Conservation (phyloP, 2,113 vertebrate genomes). For the Syngnathus typhle region DNA sequence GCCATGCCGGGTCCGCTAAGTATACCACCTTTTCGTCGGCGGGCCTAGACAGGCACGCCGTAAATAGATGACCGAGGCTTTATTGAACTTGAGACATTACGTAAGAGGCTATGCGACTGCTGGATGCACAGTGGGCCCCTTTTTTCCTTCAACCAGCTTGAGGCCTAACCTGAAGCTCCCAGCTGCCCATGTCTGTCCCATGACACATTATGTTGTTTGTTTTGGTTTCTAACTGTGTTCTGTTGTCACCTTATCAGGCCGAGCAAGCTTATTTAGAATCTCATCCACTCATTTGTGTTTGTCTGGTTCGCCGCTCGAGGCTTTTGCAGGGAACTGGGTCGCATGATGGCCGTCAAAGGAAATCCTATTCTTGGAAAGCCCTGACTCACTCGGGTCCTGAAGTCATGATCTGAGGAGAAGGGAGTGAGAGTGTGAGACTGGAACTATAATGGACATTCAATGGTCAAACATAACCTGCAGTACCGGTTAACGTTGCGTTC, state of each 20-base stretch:
- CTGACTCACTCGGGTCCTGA: conserved; percentile 54
- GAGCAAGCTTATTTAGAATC: conserved; percentile 27
- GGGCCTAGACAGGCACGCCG: conserved; percentile 57
- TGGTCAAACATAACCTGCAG: neutral
- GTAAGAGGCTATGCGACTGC: conserved; percentile 69
- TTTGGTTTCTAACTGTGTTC: conserved; percentile 6
- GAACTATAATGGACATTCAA: neutral
- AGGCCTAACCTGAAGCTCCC: conserved; percentile 45
- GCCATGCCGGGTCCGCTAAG: conserved; percentile 63
- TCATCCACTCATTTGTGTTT: conserved; percentile 19
- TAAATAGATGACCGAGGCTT: conserved; percentile 69
- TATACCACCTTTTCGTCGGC: conserved; percentile 78
- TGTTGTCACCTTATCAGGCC: conserved; percentile 21
- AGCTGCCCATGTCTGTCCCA: conserved; percentile 39
- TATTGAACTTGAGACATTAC: conserved; percentile 75
- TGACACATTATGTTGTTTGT: conserved; percentile 10
- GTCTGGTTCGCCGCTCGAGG: conserved; percentile 27
- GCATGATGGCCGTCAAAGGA: conserved; percentile 54
- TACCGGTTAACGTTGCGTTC: neutral
- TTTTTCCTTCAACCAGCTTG: conserved; percentile 39
- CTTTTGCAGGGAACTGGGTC: conserved; percentile 39
- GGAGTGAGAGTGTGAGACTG: neutral
- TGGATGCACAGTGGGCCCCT: conserved; percentile 45
- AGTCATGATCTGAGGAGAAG: conserved; percentile 38
- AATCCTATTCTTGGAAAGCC: conserved; percentile 65